Evolutionary conservation across 2,113 vertebrate species (phyloP).

Genomic region (Percopsis transmontana): DNA sequence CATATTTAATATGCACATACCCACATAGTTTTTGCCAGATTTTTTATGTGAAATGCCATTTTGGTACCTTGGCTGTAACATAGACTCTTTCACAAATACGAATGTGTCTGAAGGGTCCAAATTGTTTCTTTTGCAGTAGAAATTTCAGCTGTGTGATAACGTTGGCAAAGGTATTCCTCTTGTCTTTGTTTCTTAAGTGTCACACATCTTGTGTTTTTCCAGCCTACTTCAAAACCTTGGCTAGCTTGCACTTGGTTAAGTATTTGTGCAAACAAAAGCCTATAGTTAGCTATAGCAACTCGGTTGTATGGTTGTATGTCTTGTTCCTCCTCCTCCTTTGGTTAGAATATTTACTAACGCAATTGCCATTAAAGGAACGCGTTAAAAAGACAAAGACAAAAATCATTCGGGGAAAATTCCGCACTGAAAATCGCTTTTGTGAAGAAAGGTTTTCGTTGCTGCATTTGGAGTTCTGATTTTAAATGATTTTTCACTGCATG

Average conservation of each 20-base stretch:
- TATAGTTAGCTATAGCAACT: no score
- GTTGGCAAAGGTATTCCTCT: not conserved
- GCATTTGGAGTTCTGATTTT: no score
- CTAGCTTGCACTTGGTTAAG: conserved; percentile 12
- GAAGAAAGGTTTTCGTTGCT: no score
- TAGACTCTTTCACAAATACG: not conserved
- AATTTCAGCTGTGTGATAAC: not conserved
- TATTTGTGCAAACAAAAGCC: conserved; percentile 8
- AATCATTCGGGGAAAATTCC: not conserved
- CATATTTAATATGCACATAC: no score
- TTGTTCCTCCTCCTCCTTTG: no score
- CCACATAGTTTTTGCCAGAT: conserved; percentile 9
- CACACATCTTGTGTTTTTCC: conserved; percentile 9
- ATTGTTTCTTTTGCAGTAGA: not conserved
- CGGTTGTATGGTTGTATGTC: no score
- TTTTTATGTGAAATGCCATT: not conserved
- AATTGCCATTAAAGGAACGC: no score
- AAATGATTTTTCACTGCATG: no score
- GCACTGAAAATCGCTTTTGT: not conserved
- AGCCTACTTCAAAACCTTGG: conserved; percentile 1
- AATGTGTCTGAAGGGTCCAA: not conserved
- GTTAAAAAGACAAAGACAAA: no score
- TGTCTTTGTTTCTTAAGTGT: conserved; percentile 6
- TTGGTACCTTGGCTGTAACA: not conserved
- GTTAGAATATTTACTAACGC: no score